phyloP scores from a whole-genome alignment of 2,888 invertebrate species.

The Calameuta idolon region DNA sequence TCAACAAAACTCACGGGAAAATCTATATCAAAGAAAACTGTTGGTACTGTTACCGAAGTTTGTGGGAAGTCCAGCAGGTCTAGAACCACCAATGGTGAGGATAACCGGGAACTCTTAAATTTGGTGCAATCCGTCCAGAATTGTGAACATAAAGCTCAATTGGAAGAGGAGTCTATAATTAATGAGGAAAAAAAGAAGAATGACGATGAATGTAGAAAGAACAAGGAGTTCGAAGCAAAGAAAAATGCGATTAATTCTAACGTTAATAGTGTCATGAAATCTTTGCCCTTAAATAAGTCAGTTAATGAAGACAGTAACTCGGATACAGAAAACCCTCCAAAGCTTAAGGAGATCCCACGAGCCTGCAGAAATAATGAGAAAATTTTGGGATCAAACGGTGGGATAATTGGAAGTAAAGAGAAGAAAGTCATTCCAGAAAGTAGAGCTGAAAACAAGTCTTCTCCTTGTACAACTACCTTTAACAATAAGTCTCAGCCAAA shows the following conservation, averaged over 20 bases:
- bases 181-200: slow-evolving; percentile 16
- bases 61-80: neutral
- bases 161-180: neutral
- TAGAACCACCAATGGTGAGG: neutral
- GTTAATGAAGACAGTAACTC: slow-evolving; percentile 16
- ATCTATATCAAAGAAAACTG: slow-evolving; percentile 41
- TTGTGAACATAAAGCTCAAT: neutral
- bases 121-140: neutral
- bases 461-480: slow-evolving; percentile 23
- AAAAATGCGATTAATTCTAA: slow-evolving; percentile 54
- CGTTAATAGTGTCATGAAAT: slow-evolving; percentile 27
- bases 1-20: slow-evolving; percentile 44
- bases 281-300: neutral
- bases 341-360: slow-evolving; percentile 9
- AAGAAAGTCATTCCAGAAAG: slow-evolving; percentile 27
- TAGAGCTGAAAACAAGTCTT: slow-evolving; percentile 31
- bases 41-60: neutral
- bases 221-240: slow-evolving; percentile 43
- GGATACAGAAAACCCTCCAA: neutral
- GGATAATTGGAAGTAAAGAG: slow-evolving; percentile 13
- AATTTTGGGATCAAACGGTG: slow-evolving; percentile 14
- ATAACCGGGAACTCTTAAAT: neutral
- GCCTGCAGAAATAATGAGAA: neutral
- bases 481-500: slow-evolving; percentile 27
- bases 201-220: slow-evolving; percentile 26